Percentiles rank a stretch among this genome's conserved stretches.
phyloP scores from a whole-genome alignment of 2,888 invertebrate species.

The Nomada flava region DNA sequence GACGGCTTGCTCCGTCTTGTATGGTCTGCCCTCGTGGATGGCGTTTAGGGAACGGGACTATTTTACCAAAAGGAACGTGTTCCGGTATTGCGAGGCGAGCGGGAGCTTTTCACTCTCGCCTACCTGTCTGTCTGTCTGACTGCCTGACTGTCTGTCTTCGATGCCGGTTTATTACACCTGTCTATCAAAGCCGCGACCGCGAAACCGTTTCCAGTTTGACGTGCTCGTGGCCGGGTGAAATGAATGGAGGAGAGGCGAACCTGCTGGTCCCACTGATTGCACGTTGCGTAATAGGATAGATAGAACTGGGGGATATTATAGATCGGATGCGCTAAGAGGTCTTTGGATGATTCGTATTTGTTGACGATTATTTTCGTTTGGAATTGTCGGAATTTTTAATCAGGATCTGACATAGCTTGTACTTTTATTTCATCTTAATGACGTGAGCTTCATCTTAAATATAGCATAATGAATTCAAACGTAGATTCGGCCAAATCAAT shows the following conservation, averaged over 20 bases:
- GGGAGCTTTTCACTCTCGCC: conserved; percentile 53
- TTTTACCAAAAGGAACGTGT: conserved; percentile 38
- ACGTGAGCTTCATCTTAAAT: no score
- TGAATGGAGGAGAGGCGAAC: conserved; percentile 53
- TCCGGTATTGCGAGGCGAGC: conserved; percentile 8
- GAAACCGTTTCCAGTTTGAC: conserved; percentile 64
- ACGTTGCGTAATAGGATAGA: conserved; percentile 32
- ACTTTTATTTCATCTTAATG: no score
- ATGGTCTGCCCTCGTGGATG: conserved; percentile 17
- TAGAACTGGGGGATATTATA: neutral
- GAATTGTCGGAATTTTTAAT: no score
- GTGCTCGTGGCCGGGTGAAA: conserved; percentile 48
- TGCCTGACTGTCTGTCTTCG: conserved; percentile 36
- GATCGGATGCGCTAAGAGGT: no score
- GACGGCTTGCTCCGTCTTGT: conserved; percentile 29
- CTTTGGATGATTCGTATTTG: no score
- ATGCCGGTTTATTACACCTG: conserved; percentile 61
- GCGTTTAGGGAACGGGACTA: conserved; percentile 28
- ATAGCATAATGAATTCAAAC: no score
- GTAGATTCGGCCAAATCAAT: no score
- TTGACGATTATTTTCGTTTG: neutral
- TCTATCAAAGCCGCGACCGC: conserved; percentile 60
- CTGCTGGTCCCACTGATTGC: conserved; percentile 54
- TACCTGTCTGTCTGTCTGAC: conserved; percentile 17
- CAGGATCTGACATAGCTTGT: no score